Conservation (phyloP, 2,888 invertebrate genomes). For the Drosophila anomalata region DNA sequence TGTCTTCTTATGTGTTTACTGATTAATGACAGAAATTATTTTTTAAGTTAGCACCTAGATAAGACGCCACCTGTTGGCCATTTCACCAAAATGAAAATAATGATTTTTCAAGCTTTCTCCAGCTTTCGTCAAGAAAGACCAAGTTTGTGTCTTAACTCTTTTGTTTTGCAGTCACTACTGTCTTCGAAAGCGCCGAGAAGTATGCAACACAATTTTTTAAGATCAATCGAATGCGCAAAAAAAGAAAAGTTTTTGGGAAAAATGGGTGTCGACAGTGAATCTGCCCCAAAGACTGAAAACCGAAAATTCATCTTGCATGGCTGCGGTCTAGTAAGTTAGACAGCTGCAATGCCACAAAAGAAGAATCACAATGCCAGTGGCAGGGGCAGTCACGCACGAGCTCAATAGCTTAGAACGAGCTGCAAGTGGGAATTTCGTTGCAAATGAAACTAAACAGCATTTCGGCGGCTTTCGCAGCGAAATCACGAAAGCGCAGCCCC, state of each 20-base stretch:
- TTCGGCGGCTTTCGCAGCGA: conserved; percentile 69
- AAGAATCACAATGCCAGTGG: conserved; percentile 32
- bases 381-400: conserved; percentile 61
- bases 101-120: conserved; percentile 14
- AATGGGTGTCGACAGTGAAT: conserved; percentile 63
- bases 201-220: conserved; percentile 40
- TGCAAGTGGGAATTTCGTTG: conserved; percentile 59
- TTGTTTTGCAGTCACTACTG: conserved; percentile 37
- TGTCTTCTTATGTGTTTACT: background rate
- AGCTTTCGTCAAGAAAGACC: conserved; percentile 34
- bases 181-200: conserved; percentile 26
- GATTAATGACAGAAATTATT: background rate
- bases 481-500: conserved; percentile 76
- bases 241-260: conserved; percentile 19
- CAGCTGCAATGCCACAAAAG: conserved; percentile 25
- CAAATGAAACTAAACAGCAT: conserved; percentile 63
- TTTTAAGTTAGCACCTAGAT: background rate
- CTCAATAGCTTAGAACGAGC: conserved; percentile 79
- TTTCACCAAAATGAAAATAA: background rate
- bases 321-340: conserved; percentile 68
- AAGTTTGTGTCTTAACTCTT: conserved; percentile 71
- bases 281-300: conserved; percentile 35
- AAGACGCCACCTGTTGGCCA: conserved; percentile 12
- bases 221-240: conserved; percentile 1
- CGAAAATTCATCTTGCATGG: conserved; percentile 39